Evolutionary conservation across 2,113 vertebrate genomes (phyloP), one percentile per base, ranked within the genome.

Genomic region (Corythornis cristatus): DNA sequence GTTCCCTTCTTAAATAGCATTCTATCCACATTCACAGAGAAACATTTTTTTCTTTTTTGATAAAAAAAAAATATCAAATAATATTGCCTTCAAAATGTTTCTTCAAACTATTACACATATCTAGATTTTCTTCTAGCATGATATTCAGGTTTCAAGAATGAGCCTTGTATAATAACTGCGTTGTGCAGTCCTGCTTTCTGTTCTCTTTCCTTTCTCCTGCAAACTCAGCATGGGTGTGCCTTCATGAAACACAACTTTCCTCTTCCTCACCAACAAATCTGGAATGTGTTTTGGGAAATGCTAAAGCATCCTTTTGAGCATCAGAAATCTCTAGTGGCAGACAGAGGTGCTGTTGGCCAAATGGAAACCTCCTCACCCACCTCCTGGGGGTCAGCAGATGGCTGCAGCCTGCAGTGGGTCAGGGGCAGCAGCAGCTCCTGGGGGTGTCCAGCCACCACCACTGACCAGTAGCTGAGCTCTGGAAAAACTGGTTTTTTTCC

Each of bases 81-180:
- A 93, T 96, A 98, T 97, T 98, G 98, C 98, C 98, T 98, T 98
- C 96, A 96, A 96, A 98, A 96, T 96, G 97, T 91, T 95, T 97
- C 96, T 97, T 97, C 96, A 97, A 91, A 96, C 76, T 97, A 97
- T 95, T 94, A 97, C 96, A 97, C 96, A 96, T 98, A 97, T 97
- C 97, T 98, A 98, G 97, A 98, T 97, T 97, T 97, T 97, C 97
- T 98, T 98, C 98, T 98, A 97, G 98, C 97, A 98, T 98, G 98
- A 98, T 96, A 97, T 98, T 97, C 97, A 97, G 98, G 98, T 98
- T 97, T 97, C 97, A 97, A 97, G 97, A 98, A 97, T 97, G 98
- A 98, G 97, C 98, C 97, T 98, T 97, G 97, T 97, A 96, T 89
- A 95, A 94, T 97, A 93, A 97, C 97, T 98, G 97, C 97, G 21